phyloP scores from a whole-genome alignment of 2,113 vertebrate genomes.

The Camelus dromedarius region DNA sequence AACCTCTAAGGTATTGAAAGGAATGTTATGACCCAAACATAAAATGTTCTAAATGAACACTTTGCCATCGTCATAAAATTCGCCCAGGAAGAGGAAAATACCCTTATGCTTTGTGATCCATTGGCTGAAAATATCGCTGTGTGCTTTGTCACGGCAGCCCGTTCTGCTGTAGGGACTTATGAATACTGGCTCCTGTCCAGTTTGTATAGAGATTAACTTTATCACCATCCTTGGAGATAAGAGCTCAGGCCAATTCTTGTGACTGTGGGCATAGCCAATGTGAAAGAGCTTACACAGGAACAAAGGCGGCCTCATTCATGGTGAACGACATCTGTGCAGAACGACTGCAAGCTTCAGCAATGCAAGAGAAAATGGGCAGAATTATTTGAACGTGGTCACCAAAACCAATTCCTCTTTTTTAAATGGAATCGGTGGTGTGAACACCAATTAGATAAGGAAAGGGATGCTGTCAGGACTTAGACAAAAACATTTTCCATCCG shows the following conservation, averaged over 20 bases:
- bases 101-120: constrained; percentile 40
- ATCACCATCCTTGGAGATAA: constrained; percentile 68
- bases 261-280: constrained; percentile 9
- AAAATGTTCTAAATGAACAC: background rate
- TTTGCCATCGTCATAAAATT: constrained; percentile 4
- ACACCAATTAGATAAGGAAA: constrained; percentile 57
- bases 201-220: constrained; percentile 78
- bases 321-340: background rate
- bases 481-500: background rate
- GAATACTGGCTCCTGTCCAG: constrained; percentile 42
- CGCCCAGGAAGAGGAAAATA: constrained; percentile 20
- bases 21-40: background rate
- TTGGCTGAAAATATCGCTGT: constrained; percentile 54
- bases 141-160: constrained; percentile 54
- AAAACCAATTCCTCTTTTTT: constrained; percentile 46
- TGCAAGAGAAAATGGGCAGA: constrained; percentile 49
- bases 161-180: constrained; percentile 22
- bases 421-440: constrained; percentile 18
- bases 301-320: constrained; percentile 48
- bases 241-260: background rate
- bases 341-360: constrained; percentile 35
- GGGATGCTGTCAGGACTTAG: constrained; percentile 15
- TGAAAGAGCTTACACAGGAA: constrained; percentile 40
- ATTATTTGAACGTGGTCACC: constrained; percentile 44
- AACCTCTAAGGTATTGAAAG: background rate